Conservation (phyloP, 2,888 invertebrate species). For the Cephonodes hylas region DNA sequence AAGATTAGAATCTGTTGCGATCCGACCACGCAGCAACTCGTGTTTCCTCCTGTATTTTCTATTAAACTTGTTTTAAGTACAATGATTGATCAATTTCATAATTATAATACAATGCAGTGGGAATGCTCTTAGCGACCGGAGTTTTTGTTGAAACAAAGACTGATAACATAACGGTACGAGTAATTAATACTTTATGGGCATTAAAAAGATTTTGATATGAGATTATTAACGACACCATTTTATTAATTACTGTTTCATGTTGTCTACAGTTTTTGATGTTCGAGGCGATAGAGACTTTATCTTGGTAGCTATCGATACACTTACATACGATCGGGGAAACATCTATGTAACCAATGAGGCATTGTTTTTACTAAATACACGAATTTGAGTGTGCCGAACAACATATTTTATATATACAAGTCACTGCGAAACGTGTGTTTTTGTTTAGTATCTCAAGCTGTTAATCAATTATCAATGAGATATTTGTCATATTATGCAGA, state of each 20-base stretch:
- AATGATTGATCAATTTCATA: conserved; percentile 39
- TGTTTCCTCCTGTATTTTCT: background rate
- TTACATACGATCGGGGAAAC: background rate
- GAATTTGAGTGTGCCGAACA: background rate
- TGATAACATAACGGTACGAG: conserved; percentile 36
- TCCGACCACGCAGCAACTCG: background rate
- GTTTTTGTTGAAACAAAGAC: conserved; percentile 51
- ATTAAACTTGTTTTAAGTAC: background rate
- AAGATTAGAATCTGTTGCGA: conserved; percentile 1
- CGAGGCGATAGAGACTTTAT: conserved; percentile 13
- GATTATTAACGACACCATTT: conserved; percentile 31
- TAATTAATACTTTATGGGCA: conserved; percentile 38
- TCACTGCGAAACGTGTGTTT: too few species aligned
- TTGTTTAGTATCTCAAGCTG: too few species aligned
- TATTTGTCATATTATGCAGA: too few species aligned
- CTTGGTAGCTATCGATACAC: conserved; percentile 12
- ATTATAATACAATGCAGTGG: conserved; percentile 30
- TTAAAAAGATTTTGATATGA: conserved; percentile 34
- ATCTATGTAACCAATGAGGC: background rate
- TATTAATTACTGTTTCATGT: conserved; percentile 17
- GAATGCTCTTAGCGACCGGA: conserved; percentile 21
- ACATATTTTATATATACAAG: background rate
- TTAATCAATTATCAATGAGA: too few species aligned
- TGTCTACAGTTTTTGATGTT: conserved; percentile 2
- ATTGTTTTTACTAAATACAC: background rate